Evolutionary conservation across 2,888 invertebrate species (phyloP).

Genomic region (Griposia aprilina): DNA sequence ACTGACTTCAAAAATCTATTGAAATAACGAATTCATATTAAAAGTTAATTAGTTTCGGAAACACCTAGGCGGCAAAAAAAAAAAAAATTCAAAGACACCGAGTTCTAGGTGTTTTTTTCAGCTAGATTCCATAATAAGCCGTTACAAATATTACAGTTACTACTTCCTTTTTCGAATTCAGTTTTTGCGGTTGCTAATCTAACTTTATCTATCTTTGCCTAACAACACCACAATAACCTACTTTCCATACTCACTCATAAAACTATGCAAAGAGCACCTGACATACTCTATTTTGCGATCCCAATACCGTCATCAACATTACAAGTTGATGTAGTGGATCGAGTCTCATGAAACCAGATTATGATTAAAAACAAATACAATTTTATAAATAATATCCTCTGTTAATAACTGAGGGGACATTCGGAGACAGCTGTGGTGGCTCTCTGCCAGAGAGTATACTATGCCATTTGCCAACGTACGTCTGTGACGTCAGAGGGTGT

Average conservation of each 20-base stretch:
- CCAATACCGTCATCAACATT: conserved; percentile 51
- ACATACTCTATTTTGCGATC: conserved; percentile 50
- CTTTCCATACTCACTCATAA: conserved; percentile 24
- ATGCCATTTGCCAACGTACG: conserved; percentile 76
- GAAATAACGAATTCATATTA: no score
- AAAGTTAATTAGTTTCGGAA: no score
- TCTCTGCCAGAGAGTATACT: conserved; percentile 79
- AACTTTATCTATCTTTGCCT: not conserved
- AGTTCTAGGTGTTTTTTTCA: not conserved
- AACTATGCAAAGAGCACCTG: conserved; percentile 40
- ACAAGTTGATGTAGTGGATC: conserved; percentile 62
- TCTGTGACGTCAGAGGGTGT: conserved; percentile 70
- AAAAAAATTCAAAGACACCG: no score
- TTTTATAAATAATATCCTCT: conserved; percentile 85
- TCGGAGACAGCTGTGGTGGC: conserved; percentile 84
- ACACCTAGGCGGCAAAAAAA: no score
- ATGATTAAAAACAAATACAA: conserved; percentile 87
- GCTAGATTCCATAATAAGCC: not conserved
- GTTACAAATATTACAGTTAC: not conserved
- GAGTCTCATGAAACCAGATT: conserved; percentile 77
- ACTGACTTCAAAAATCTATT: no score
- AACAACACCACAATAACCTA: conserved; percentile 37
- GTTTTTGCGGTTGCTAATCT: no score
- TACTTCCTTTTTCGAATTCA: not conserved
- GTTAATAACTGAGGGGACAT: conserved; percentile 81